Percentiles rank a stretch among this genome's conserved stretches.
Conservation (phyloP, 2,888 invertebrate species). For the Drosophila prostipennis region DNA sequence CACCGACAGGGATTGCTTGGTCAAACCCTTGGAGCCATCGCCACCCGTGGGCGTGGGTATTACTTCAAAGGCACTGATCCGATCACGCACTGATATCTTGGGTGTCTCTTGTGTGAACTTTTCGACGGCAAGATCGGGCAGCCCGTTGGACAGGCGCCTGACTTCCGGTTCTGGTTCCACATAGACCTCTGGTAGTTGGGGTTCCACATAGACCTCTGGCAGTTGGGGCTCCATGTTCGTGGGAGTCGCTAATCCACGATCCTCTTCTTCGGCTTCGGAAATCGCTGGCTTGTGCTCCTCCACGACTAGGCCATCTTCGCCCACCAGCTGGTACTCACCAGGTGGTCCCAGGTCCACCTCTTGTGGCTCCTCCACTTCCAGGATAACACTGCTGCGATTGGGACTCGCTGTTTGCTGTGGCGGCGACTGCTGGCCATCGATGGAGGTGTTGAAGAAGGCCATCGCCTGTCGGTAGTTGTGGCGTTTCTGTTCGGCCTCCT, state of each 20-base stretch:
- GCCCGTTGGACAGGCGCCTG: conserved; percentile 62
- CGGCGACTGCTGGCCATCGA: conserved; percentile 73
- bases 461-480: conserved; percentile 82
- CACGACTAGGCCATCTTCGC: conserved; percentile 47
- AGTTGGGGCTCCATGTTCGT: conserved; percentile 65
- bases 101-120: conserved; percentile 61
- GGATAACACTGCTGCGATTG: conserved; percentile 55
- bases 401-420: conserved; percentile 51
- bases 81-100: conserved; percentile 82
- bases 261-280: conserved; percentile 43
- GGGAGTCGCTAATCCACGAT: conserved; percentile 64
- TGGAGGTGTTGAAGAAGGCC: conserved; percentile 82
- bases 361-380: conserved; percentile 47
- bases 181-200: conserved; percentile 45
- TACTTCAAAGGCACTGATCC: conserved; percentile 82
- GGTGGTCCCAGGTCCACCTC: conserved; percentile 54
- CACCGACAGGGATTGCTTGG: conserved; percentile 74
- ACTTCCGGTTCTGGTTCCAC: conserved; percentile 57
- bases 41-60: conserved; percentile 37
- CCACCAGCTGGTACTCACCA: conserved; percentile 57
- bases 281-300: conserved; percentile 28
- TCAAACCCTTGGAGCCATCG: conserved; percentile 47
- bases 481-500: conserved; percentile 79
- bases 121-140: conserved; percentile 73
- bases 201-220: conserved; percentile 68